phyloP scores from a whole-genome alignment of 2,113 vertebrate genomes.

The Pelecanoides urinatrix region DNA sequence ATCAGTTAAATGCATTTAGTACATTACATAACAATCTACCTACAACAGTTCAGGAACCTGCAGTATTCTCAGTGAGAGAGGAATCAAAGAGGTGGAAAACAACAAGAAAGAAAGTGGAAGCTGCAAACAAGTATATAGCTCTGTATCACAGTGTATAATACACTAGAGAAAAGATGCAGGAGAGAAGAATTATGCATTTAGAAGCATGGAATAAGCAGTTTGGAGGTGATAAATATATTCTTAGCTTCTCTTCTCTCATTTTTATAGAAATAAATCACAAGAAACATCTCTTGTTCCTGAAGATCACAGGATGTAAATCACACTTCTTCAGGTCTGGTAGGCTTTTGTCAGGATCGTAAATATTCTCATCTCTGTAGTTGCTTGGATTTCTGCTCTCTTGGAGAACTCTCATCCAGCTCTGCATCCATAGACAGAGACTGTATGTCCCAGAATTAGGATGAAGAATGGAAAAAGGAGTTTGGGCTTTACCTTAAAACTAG shows the following conservation, averaged over 20 bases:
- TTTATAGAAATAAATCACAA: conserved; percentile 28
- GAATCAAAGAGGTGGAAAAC: background rate
- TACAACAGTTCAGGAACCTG: background rate
- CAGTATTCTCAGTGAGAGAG: background rate
- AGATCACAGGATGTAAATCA: conserved; percentile 10
- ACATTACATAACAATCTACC: background rate
- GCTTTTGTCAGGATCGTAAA: conserved; percentile 15
- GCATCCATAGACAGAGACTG: background rate
- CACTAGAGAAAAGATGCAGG: background rate
- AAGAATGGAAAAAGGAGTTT: background rate
- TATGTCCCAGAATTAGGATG: background rate
- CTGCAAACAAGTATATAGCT: background rate
- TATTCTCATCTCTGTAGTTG: background rate
- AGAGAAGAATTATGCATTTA: background rate
- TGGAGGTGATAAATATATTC: conserved; percentile 40
- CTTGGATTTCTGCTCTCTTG: background rate
- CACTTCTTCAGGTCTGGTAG: background rate
- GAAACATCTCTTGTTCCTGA: conserved; percentile 2
- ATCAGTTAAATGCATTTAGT: background rate
- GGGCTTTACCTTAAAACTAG: conserved; percentile 88
- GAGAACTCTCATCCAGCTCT: background rate
- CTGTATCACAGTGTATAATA: background rate
- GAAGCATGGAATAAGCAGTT: conserved; percentile 18
- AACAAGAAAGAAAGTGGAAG: background rate
- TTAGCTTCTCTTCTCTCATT: conserved; percentile 19